Evolutionary conservation across 2,113 vertebrate species (phyloP), one percentile per base, ranked within the genome.

Genomic region (Zosterops japonicus): DNA sequence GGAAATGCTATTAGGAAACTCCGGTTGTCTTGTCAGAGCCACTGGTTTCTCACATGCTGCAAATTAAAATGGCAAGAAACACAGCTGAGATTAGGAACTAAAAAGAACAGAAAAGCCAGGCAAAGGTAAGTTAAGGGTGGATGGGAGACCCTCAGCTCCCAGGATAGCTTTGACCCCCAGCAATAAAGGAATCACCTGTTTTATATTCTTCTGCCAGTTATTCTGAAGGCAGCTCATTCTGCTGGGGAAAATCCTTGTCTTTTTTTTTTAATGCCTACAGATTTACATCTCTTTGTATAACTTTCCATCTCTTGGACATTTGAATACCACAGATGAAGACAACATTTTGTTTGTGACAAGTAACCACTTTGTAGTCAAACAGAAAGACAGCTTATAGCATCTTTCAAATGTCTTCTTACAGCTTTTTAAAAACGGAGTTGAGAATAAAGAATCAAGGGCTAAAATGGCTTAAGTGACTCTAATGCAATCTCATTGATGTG

Each of bases 281-380:
- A 94, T 90, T 88, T 88, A 88, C 19, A 79, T 88, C 74, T 86
- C 42, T 33, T 4, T 78, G 74, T 83, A 12, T 65, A 77, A 71
- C 60, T 77, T 93, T 91, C 91, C 71, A 90, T 95, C 92, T 93
- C 84, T 89, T 88, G 86, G 80, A 35, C 86, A 87, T 89, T 87
- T 96, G 90, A 95, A 90, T 39, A 63, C 47, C 81, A 63, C 8
- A 87, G 83, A 91, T 79, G 63, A 92, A 95, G 89, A 93, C 4
- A 49, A 82, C 44, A 88, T 83, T 69, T 93, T 91, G 35, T 78
- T 83, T 83, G 53, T 92, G 94, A 93, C 36, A 90, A 71, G 79
- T 35, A 92, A 78, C 27, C 1, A 10, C 69, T 90, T 76, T 78
- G 29, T 44, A 79, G 85, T 80, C 80, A 94, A 91, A 80, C 1